Base-by-base conservation (phyloP, 2,888 invertebrate species). In the Halictus quadricinctus region DNA sequence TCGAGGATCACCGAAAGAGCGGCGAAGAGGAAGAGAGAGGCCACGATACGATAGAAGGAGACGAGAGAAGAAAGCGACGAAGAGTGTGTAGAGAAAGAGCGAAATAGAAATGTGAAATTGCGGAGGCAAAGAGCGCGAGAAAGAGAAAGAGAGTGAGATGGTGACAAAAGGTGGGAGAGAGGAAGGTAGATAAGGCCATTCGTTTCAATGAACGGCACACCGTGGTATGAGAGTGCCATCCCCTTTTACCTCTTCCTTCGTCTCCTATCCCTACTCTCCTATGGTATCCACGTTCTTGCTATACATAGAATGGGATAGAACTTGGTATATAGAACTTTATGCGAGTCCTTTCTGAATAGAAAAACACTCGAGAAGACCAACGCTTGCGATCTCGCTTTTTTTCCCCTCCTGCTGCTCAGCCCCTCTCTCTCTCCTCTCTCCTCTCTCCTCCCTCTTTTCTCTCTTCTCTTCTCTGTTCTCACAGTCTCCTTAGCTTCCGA, bases 121-220 rank as follows among this genome's bases (percentile, higher is more conserved):
- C 29, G 72, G 83, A 82, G 75, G 70, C 36, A 54, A 13, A 48
- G 76, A 60, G 41, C 41, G 29, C 29, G 15, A n/a, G 43, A 43
- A 29, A 74, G 64, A 58, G 76, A n/a, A 72, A 41, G 41, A 41
- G 36, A 21, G 46, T 43, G 72, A 69, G 60, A n/a, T 72, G 58
- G 64, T 72, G 66, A 81, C 72, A 79, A 80, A 87, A 79, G 76
- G 78, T 75, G 70, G 82, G 72, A 80, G 74, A 76, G 85, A 80
- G 90, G 86, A 87, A 88, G 89, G 90, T 81, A 88, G 91, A 90
- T 91, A 91, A 91, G 91, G 91, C 92, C 92, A 93, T 94, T 94
- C 92, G 92, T 94, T 94, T 93, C 93, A 93, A 93, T 94, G 93
- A 94, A 93, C 92, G 91, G 86, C 87, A 89, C 87, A 89, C 88